Evolutionary conservation across 2,888 invertebrate genomes (phyloP).

Genomic region (Melanotus villosus): DNA sequence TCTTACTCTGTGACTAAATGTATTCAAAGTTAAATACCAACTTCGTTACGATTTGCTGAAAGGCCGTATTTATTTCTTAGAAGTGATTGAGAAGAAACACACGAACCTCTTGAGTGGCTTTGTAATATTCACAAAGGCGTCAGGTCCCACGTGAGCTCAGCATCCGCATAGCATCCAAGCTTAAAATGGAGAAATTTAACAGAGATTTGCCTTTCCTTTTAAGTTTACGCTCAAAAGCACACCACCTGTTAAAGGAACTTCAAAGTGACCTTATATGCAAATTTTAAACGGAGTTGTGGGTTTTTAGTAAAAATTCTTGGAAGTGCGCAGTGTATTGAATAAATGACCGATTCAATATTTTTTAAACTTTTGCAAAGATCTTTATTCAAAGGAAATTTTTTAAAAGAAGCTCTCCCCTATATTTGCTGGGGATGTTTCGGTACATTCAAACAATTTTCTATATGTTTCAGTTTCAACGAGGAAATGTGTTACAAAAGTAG

Average conservation of each 20-base stretch:
- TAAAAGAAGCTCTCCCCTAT: too few relatives aligned
- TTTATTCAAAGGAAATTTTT: too few relatives aligned
- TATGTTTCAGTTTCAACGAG: too few relatives aligned
- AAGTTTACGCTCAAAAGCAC: constrained; percentile 49
- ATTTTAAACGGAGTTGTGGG: constrained; percentile 38
- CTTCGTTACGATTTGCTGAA: constrained; percentile 11
- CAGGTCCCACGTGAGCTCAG: constrained; percentile 31
- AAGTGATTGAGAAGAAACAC: constrained; percentile 41
- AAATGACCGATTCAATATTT: background rate
- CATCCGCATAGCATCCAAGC: constrained; percentile 43
- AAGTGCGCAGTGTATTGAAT: background rate
- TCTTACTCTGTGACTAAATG: too few relatives aligned
- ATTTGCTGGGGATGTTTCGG: too few relatives aligned
- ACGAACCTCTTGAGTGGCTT: constrained; percentile 39
- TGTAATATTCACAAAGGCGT: constrained; percentile 45
- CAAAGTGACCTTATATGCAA: constrained; percentile 47
- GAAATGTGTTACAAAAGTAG: too few relatives aligned
- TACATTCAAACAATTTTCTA: too few relatives aligned
- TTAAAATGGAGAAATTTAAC: constrained; percentile 54
- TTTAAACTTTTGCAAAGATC: too few relatives aligned
- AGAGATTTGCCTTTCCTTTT: constrained; percentile 55
- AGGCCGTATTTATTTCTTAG: constrained; percentile 34
- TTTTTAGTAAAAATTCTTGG: constrained; percentile 8
- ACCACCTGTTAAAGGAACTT: constrained; percentile 46
- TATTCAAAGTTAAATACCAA: constrained; percentile 9